phyloP scores from a whole-genome alignment of 2,888 invertebrate genomes.

The Tenthredo amoena region DNA sequence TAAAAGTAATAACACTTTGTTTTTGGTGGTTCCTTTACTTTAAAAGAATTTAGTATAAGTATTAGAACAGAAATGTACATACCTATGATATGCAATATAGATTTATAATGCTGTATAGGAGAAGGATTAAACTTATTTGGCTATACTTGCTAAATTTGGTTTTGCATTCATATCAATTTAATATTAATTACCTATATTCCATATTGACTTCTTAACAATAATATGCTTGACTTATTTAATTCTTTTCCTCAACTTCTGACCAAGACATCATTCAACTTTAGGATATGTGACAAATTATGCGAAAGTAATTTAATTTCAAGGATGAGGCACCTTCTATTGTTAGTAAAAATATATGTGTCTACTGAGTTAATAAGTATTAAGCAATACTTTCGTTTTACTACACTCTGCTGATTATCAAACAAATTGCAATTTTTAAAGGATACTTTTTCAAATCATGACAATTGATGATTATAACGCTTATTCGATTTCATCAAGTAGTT shows the following conservation, averaged over 20 bases:
- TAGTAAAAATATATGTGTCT: conserved; percentile 8
- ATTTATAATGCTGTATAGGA: conserved; percentile 21
- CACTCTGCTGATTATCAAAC: neutral
- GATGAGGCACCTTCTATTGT: neutral
- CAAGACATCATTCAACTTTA: neutral
- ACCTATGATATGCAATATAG: neutral
- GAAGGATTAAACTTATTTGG: conserved; percentile 9
- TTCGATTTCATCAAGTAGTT: conserved; percentile 70
- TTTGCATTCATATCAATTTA: neutral
- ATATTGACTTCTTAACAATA: neutral
- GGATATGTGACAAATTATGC: neutral
- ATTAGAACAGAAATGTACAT: conserved; percentile 20
- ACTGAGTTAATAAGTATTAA: neutral
- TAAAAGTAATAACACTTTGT: conserved; percentile 17
- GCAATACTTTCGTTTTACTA: neutral
- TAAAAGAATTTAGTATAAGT: conserved; percentile 21
- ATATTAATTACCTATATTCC: neutral
- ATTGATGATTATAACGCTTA: conserved; percentile 45
- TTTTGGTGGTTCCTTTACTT: conserved; percentile 31
- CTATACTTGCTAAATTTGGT: neutral
- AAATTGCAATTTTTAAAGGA: neutral
- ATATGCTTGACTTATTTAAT: too few species aligned
- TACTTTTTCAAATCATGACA: neutral
- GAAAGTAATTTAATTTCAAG: neutral
- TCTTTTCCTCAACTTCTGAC: neutral